Evolutionary conservation across 2,888 invertebrate genomes (phyloP), one percentile per base, ranked within the genome.

Genomic region (Cyclophora albipunctata): DNA sequence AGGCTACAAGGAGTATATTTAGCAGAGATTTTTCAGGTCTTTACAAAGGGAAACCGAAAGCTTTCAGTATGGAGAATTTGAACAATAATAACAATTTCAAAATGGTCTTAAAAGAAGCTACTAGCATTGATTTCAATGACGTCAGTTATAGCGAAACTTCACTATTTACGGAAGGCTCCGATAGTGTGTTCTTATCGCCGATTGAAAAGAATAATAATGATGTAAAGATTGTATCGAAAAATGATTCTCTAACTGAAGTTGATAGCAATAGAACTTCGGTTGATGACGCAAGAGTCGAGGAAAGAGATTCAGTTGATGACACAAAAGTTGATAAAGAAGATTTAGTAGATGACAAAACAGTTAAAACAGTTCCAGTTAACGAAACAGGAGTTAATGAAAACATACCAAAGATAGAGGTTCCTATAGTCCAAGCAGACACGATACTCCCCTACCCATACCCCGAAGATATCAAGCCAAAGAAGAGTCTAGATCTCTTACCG

Each of bases 31-130:
- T 77, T 20, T 76, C 75, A 45, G 76, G 74, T 34, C 67, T 79
- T 47, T 84, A 72, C 52, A 81, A 84, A 45, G 85, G 86, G n/a
- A 88, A 82, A 73, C 79, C 79, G 37, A 89, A 89, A 58, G 75
- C 86, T 4, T 81, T 74, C 45, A 89, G 89, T 66, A 67, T 77
- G 68, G 89, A 89, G 53, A 80, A 85, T 65, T 62, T 89, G 5
- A 73, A 75, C 58, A 62, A 55, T 41, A 69, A 69, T 40, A 63
- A 66, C 5, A 73, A 73, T 56, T 84, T 76, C 51, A 69, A 75
- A 65, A 72, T 82, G 47, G 73, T 67, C 45, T 61, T 88, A 43
- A 77, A 76, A 59, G 87, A 88, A 62, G 74, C 88, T 59, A 83
- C 81, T 53, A 88, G 87, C 65, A 73, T 85, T 56, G 86, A 87